Base-by-base conservation (phyloP, 2,888 invertebrate species). In the Epistrophe grossulariae region DNA sequence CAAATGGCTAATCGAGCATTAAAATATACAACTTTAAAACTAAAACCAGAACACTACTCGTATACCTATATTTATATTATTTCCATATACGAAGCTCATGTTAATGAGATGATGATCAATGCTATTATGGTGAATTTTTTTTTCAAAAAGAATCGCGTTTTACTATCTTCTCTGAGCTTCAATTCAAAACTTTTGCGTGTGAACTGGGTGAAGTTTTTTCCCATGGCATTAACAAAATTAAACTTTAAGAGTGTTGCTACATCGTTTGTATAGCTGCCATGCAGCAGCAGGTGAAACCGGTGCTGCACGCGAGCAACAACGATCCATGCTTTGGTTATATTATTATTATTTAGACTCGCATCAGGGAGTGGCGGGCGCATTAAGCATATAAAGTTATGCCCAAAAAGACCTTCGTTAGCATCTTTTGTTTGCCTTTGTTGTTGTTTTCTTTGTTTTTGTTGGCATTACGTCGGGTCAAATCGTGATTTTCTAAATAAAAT, bases 391-490 rank as follows among this genome's bases (percentile, higher is more conserved):
- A 60, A 73, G 7, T 62, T 82, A 59, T 74, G 31, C 19, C 73
- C 74, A 64, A 74, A 70, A 73, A 70, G 81, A 73, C 77, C 81
- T 78, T 85, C 84, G 81, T 77, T 81, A 78, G 77, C 68, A 77
- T 85, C 80, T 72, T 80, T 82, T 80, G 80, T 80, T 79, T 79
- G 31, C 48, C 70, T 60, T 24, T 45, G 19, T 52, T 70, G 68
- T 43, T 55, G 31, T 45, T 50, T n/a, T 52, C 9, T 43, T 28
- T 64, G 15, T 64, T 28, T 17, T 52, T 38, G n/a, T 19, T 64
- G 40, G 31, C 66, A 15, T 62, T 48, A 38, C 31, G 40, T 13
- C 10, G 62, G 74, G 52, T 79, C 45, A 62, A 66, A 24, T 80
- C 84, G 80, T 84, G 84, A 80, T 60, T 68, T 59, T 72, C 38